phyloP scores from a whole-genome alignment of 2,797 vertebrate species.

The Falco cherrug region DNA sequence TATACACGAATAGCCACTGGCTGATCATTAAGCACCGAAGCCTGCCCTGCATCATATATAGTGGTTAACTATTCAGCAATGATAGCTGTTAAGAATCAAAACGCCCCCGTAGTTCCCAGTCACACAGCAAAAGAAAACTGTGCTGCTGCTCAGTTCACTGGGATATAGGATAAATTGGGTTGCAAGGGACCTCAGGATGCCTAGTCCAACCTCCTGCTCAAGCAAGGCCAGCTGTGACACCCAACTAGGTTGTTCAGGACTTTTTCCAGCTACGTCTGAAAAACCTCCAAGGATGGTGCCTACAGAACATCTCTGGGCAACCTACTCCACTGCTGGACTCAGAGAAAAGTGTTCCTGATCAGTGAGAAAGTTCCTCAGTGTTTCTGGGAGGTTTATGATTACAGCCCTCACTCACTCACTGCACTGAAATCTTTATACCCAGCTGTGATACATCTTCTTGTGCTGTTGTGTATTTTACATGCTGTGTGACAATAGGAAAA shows the following conservation, averaged over 20 bases:
- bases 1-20: accelerated
- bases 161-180: not conserved
- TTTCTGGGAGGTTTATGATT: not conserved
- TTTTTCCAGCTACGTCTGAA: not conserved
- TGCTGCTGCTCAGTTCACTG: not conserved
- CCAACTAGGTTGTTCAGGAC: not conserved
- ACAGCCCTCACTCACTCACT: accelerated
- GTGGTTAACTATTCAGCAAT: not conserved
- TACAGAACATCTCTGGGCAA: not conserved
- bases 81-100: not conserved
- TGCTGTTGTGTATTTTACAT: not conserved
- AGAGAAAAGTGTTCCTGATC: not conserved
- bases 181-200: not conserved
- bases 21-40: too few relatives aligned
- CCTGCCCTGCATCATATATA: not conserved
- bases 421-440: not conserved
- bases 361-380: not conserved
- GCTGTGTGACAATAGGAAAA: not conserved
- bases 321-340: not conserved
- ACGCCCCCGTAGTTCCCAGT: accelerated
- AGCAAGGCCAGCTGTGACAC: not conserved
- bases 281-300: not conserved
- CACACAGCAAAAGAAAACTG: not conserved
- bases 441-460: not conserved
- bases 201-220: not conserved